Percentiles rank a stretch among this genome's conserved stretches.
phyloP scores from a whole-genome alignment of 2,797 vertebrate genomes.

The Megaceryle alcyon region DNA sequence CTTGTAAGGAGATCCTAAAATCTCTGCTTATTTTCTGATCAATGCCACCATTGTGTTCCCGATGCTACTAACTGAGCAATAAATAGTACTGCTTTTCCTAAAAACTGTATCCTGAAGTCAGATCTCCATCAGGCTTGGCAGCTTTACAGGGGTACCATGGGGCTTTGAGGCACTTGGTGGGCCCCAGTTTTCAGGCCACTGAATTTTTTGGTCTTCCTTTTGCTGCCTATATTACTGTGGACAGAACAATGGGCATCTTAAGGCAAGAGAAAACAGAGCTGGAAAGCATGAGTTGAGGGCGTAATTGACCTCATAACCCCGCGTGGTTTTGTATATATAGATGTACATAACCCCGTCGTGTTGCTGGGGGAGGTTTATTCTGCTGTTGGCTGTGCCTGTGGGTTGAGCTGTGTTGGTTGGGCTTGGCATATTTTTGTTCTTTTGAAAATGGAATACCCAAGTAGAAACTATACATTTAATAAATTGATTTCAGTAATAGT shows the following conservation, averaged over 20 bases:
- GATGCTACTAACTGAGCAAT: not conserved
- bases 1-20: not conserved
- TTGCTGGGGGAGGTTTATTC: not conserved
- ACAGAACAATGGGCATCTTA: not conserved
- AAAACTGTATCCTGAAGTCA: not conserved
- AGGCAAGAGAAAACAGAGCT: not conserved
- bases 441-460: not conserved
- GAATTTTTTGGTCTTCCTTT: not conserved
- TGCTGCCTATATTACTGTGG: not conserved
- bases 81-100: not conserved
- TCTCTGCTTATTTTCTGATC: not conserved
- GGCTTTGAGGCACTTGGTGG: not conserved
- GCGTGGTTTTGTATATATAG: not conserved
- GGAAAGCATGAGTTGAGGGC: not conserved
- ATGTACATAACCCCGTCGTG: not conserved
- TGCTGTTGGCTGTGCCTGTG: not conserved
- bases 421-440: not conserved
- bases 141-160: not conserved
- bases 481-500: not conserved
- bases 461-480: not conserved
- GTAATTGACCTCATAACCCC: not conserved
- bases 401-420: not conserved
- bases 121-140: not conserved
- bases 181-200: not conserved
- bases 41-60: not conserved